Percentiles rank a stretch among this genome's conserved stretches.
These are phyloP conservation scores for Heliconius ethilla DNA, from an alignment of 2,888 invertebrate genomes.

Conservation along the genomic window DNA sequence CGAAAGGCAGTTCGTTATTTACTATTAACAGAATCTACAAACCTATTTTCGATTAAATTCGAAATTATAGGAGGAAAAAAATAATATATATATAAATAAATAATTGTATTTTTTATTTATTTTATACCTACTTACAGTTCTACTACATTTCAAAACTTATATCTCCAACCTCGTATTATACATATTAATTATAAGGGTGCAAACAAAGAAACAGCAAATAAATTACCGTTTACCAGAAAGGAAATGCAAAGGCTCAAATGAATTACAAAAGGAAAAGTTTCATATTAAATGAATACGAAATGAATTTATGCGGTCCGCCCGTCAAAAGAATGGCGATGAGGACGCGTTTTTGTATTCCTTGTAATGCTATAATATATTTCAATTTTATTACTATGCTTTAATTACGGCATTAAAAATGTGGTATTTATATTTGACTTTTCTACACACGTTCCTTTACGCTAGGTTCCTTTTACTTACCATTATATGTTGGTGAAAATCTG, in stretches of 20 bases:
- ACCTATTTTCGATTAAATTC: too few species aligned
- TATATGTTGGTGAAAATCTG: too few species aligned
- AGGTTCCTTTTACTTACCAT: too few species aligned
- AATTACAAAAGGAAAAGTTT: conserved; percentile 33
- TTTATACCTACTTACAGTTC: too few species aligned
- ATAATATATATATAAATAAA: too few species aligned
- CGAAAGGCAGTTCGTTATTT: too few species aligned
- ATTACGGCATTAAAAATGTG: conserved; percentile 1
- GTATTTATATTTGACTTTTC: too few species aligned
- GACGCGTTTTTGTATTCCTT: conserved; percentile 24
- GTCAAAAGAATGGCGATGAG: conserved; percentile 28
- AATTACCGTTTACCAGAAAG: conserved; percentile 23
- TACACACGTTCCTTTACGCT: too few species aligned
- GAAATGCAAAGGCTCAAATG: conserved; percentile 33
- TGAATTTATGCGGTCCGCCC: conserved; percentile 36
- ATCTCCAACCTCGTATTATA: background rate
- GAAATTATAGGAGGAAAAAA: too few species aligned
- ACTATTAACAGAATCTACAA: too few species aligned
- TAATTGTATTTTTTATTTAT: too few species aligned
- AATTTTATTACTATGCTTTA: conserved; percentile 19
- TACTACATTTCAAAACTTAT: too few species aligned
- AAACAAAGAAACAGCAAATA: conserved; percentile 17
- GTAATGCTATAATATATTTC: conserved; percentile 23
- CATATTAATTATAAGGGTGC: background rate
- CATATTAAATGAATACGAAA: conserved; percentile 36